A percentile compares a stretch with the other conserved stretches of the same genome.
Evolutionary conservation across 2,113 vertebrate genomes (phyloP).

Genomic region (Cyphomyrus plagiostoma): DNA sequence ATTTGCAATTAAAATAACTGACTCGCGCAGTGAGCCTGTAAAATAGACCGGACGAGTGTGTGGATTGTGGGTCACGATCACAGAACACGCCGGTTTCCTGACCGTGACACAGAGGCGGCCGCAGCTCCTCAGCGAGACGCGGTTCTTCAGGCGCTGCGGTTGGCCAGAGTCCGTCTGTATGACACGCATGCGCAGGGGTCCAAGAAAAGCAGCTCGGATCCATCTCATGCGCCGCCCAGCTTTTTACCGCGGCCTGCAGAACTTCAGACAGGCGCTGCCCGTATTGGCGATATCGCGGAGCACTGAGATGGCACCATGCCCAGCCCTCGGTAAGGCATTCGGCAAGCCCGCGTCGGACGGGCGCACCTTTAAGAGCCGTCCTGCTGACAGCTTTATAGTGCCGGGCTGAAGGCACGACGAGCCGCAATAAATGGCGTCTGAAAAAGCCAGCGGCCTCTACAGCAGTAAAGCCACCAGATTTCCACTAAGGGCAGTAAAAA

Average conservation of each 20-base stretch:
- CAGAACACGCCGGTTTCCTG: not conserved
- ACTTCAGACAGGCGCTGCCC: not conserved
- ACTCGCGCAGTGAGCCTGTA: not conserved
- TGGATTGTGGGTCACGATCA: not conserved
- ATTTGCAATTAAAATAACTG: not conserved
- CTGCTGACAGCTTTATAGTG: constrained; percentile 36
- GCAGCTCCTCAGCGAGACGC: not conserved
- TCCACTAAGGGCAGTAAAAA: constrained; percentile 1
- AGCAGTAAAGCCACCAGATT: constrained; percentile 15
- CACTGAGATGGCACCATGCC: not conserved
- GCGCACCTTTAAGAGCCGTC: not conserved
- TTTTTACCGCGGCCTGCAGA: not conserved
- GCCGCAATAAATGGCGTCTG: constrained; percentile 18
- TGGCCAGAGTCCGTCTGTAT: not conserved
- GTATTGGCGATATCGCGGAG: not conserved
- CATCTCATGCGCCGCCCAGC: not conserved
- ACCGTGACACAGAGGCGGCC: not conserved
- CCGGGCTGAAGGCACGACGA: constrained; percentile 14
- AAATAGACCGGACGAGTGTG: not conserved
- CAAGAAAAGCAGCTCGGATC: not conserved
- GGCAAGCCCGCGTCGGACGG: not conserved
- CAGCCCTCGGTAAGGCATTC: not conserved
- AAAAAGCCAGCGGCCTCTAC: not conserved
- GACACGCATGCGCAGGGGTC: not conserved
- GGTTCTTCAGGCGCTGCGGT: not conserved